Evolutionary conservation across 64 coral and sea anemone species (phyloP).

Genomic region (Montipora cactus): DNA sequence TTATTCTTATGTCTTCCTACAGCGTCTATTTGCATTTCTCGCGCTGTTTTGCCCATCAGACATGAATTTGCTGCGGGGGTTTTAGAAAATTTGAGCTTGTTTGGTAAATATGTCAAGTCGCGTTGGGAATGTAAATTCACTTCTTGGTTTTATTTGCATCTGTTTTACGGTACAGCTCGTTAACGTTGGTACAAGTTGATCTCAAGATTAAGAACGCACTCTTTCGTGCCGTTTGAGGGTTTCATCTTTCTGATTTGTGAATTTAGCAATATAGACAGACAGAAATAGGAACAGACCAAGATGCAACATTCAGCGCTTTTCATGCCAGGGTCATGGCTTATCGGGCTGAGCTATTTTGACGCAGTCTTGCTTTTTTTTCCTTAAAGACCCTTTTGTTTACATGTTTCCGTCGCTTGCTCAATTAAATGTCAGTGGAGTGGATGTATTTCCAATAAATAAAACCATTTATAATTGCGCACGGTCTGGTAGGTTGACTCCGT

Average conservation of each 20-base stretch:
- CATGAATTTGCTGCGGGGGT: neutral
- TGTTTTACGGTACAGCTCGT: constrained; percentile 11
- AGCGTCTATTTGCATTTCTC: neutral
- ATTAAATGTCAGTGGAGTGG: neutral
- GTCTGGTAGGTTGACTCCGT: no score
- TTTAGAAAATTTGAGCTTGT: neutral
- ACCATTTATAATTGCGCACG: neutral
- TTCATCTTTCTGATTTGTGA: neutral
- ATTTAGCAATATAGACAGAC: neutral
- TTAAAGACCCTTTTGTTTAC: neutral
- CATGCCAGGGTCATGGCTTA: neutral
- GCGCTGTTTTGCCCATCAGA: neutral
- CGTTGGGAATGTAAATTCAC: constrained; percentile 41
- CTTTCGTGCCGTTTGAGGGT: neutral
- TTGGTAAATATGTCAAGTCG: constrained; percentile 39
- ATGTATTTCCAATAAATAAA: no score
- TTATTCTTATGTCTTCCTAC: neutral
- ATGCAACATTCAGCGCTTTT: neutral
- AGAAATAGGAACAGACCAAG: neutral
- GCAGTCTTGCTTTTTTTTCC: neutral
- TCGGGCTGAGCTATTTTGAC: neutral
- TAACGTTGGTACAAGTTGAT: neutral
- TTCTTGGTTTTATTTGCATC: constrained; percentile 7
- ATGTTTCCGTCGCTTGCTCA: neutral
- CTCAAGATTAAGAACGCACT: neutral